Evolutionary conservation across 2,113 vertebrate species (phyloP).

Genomic region (Bolborhynchus lineola): DNA sequence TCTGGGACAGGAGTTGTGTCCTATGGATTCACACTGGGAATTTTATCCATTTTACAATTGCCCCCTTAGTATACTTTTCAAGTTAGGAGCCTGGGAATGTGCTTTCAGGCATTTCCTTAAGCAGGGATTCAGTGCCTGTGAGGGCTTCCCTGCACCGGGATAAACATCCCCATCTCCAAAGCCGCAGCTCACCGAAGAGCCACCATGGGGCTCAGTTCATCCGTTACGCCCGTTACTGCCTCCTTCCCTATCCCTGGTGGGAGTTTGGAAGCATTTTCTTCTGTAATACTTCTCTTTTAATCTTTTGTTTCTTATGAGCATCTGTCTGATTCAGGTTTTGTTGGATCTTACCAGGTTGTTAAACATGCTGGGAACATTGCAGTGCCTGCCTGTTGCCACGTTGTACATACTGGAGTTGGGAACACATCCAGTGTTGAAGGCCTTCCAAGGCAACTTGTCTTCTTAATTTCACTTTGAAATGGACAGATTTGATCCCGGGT

Average conservation of each 20-base stretch:
- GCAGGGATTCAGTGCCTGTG: not conserved
- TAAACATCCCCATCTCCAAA: not conserved
- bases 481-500: not conserved
- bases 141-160: not conserved
- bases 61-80: not conserved
- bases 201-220: rapidly evolving
- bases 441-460: not conserved
- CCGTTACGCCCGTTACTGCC: not conserved
- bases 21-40: not conserved
- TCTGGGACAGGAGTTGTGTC: not conserved
- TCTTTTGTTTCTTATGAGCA: not conserved
- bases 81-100: not conserved
- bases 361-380: rapidly evolving
- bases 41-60: not conserved
- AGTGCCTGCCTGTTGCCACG: not conserved
- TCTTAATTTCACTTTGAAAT: not conserved
- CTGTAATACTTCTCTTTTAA: not conserved
- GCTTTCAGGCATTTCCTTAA: not conserved
- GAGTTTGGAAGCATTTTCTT: not conserved
- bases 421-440: not conserved
- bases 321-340: not conserved
- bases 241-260: not conserved
- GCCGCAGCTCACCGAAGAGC: not conserved
- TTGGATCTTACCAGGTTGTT: not conserved
- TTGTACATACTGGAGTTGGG: not conserved